These are phyloP conservation scores for Samia ricini DNA, from an alignment of 1,140 invertebrate species.

Conservation along the genomic window DNA sequence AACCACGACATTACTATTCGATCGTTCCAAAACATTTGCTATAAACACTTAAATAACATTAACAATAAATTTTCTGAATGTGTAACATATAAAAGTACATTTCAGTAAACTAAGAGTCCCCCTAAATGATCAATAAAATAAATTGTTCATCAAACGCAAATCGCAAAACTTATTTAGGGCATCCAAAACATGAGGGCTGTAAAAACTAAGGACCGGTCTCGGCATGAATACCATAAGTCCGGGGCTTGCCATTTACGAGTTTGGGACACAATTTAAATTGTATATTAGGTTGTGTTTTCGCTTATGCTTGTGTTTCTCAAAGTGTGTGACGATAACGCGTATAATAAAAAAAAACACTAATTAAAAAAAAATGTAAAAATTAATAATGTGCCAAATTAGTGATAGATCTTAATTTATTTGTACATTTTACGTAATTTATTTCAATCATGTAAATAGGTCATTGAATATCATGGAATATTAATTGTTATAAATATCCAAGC, in stretches of 20 bases:
- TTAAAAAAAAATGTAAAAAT: too few relatives aligned
- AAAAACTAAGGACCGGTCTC: slow-evolving; percentile 34
- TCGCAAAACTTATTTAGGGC: slow-evolving; percentile 34
- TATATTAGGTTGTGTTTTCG: slow-evolving; percentile 41
- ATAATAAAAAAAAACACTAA: too few relatives aligned
- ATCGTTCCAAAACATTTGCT: too few relatives aligned
- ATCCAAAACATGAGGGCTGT: slow-evolving; percentile 28
- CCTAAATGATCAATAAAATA: slow-evolving; percentile 22
- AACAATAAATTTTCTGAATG: neutral
- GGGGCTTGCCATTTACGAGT: slow-evolving; percentile 34
- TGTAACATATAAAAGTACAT: neutral
- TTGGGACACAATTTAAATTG: slow-evolving; percentile 59
- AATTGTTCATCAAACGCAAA: slow-evolving; percentile 30
- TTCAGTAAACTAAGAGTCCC: neutral
- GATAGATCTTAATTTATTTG: too few relatives aligned
- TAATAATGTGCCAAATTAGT: too few relatives aligned
- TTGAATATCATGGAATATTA: too few relatives aligned
- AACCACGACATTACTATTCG: too few relatives aligned
- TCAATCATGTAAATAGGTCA: too few relatives aligned
- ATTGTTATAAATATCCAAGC: too few relatives aligned
- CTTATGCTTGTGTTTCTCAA: slow-evolving; percentile 4
- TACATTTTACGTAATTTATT: too few relatives aligned
- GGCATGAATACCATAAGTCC: slow-evolving; percentile 30
- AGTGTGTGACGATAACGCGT: neutral
- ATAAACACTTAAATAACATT: neutral